Evolutionary conservation across 2,797 vertebrate genomes (phyloP).

Genomic region (Coregonus ussuriensis): DNA sequence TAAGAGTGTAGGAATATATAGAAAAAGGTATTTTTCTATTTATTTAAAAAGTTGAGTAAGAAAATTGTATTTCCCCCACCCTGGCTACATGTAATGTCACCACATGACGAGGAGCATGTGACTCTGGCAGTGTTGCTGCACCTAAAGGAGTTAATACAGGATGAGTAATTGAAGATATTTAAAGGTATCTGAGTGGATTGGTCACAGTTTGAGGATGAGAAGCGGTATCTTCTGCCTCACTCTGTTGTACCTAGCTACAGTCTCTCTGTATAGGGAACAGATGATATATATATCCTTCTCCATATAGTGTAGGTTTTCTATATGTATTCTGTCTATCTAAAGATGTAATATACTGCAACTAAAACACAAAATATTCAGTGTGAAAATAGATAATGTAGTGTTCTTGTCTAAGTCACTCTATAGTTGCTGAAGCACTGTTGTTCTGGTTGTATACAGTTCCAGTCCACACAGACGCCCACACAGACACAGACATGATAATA

Average conservation of each 20-base stretch:
- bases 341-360: neutral
- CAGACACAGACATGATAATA: too few relatives aligned
- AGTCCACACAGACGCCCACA: constrained; percentile 1
- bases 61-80: neutral
- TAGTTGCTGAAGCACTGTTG: neutral
- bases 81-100: neutral
- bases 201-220: neutral
- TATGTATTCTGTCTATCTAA: neutral
- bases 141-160: neutral
- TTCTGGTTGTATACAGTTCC: neutral
- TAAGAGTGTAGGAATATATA: neutral
- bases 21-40: neutral
- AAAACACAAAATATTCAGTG: neutral
- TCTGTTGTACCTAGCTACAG: neutral
- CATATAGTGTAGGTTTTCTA: too few relatives aligned
- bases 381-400: neutral
- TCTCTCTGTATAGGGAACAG: neutral
- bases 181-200: neutral
- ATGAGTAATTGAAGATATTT: neutral
- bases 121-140: neutral
- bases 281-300: too few relatives aligned
- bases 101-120: neutral
- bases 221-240: neutral
- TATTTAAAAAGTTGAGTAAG: neutral
- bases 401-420: neutral